These are phyloP conservation scores for Palloptera scutellata DNA, from an alignment of 2,888 invertebrate species.

Conservation along the genomic window DNA sequence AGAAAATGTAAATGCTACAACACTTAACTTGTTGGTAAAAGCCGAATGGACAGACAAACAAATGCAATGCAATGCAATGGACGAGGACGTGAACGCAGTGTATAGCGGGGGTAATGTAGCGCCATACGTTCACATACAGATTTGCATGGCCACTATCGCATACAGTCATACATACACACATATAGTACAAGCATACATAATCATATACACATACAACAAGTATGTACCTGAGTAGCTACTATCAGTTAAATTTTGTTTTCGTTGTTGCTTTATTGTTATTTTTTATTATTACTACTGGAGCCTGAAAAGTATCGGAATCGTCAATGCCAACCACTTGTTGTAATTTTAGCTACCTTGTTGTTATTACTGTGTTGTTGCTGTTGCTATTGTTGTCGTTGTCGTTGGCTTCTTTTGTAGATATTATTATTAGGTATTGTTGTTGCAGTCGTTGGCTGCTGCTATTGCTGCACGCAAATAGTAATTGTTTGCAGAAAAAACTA, in stretches of 20 bases:
- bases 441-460: constrained; percentile 19
- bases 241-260: constrained; percentile 1
- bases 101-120: too few relatives aligned
- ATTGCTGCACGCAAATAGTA: constrained; percentile 35
- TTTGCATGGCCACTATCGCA: too few relatives aligned
- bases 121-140: too few relatives aligned
- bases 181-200: too few relatives aligned
- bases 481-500: constrained; percentile 23
- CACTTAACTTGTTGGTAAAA: too few relatives aligned
- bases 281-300: neutral
- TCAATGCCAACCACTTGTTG: constrained; percentile 47
- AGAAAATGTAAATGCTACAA: too few relatives aligned
- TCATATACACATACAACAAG: neutral
- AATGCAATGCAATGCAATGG: too few relatives aligned
- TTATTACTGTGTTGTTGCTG: constrained; percentile 9
- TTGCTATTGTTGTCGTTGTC: constrained; percentile 16
- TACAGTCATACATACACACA: too few relatives aligned
- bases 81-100: too few relatives aligned
- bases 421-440: constrained; percentile 10
- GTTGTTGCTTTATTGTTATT: constrained; percentile 1
- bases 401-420: too few relatives aligned
- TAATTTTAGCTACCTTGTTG: constrained; percentile 10
- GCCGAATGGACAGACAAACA: too few relatives aligned
- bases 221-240: neutral
- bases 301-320: constrained; percentile 4